Evolutionary conservation across 1,140 invertebrate genomes (phyloP), one percentile per base, ranked within the genome.

Genomic region (Pristionchus pacificus): DNA sequence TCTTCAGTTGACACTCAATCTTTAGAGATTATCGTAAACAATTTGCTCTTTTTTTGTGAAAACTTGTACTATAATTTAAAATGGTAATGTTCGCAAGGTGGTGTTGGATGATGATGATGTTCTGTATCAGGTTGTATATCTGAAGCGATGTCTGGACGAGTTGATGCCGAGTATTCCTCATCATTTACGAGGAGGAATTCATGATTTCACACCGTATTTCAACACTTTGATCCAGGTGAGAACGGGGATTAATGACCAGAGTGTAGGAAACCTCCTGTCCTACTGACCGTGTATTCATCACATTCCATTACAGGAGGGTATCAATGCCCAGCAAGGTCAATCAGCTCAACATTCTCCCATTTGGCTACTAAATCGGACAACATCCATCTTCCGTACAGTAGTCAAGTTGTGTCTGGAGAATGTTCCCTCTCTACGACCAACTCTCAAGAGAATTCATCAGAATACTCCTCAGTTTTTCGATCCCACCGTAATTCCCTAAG

Each of bases 91-190:
- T 61, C n/a, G 60, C 27, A n/a, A n/a, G n/a, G n/a, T n/a, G n/a
- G 19, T 49, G 38, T 49, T 49, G 38, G 6, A 49, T 49, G 6
- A 49, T 49, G 38, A 49, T 49, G 19, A 10, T 49, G 38, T 49
- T 49, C 6, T 65, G 63, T 65, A n/a, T 49, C 14, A 65, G 63
- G 59, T 69, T 25, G 55, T 58, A 19, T 62, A 61, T 69, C 60
- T 69, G 14, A 69, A 69, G 28, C 25, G 24, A 19, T n/a, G 49
- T 24, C 27, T 69, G 60, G 67, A 69, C 14, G 58, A 68, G 19
- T n/a, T 69, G 3, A 24, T 69, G 1, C 67, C 67, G 6, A 67
- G 3, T 0, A 69, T 69, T 25, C 67, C 67, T 27, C 25, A 30
- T 27, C 13, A 1, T 13, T 24, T 0, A 61, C 0, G 25, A 15